Base-by-base conservation (phyloP, 64 coral and sea anemone species). In the Pocillopora damicornis region DNA sequence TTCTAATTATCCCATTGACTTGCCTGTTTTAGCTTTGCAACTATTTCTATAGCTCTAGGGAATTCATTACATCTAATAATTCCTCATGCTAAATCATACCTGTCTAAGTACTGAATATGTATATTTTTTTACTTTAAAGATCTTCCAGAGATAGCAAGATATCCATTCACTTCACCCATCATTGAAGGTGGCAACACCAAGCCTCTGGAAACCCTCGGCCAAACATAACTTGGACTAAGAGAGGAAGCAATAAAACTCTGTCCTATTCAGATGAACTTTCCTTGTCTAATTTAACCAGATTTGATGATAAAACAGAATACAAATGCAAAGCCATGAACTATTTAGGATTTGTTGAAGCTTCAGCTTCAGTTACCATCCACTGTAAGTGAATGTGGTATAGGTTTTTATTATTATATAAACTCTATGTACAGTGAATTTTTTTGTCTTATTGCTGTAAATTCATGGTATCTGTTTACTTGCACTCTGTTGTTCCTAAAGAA, bases 141-240 rank as follows among this genome's bases (percentile, higher is more conserved):
- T 20, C 23, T 22, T 20, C 65, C 65, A 68, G 20, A 68, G 65
- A 22, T 68, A 9, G 2, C 23, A 68, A 68, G 18, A 18, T 22
- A 68, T 30, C 30, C 30, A 68, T 68, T 17, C 15, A 68, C 23
- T 9, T 22, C 17, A 16, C 65, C 65, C 8, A 22, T 68, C 7
- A 9, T 68, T 23, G 20, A 68, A 22, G 65, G 65, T 68, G 17
- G 23, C 23, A 4, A 68, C 23, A 7, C 23, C 76, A 88, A 45
- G 86, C 86, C 37, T 63, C 86, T 15, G 73, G 86, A 2, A 88
- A 88, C 13, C 86, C 86, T 64, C 0, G 63, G 20, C 86, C 86
- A 15, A 51, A 88, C 62, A 88, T 88, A 14, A 77, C 23, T n/a
- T 88, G 86, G 86, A 88, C 58, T 25, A 63, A 76, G 37, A 7